Evolutionary conservation across 2,113 vertebrate genomes (phyloP).

Genomic region (Chloroceryle aenea): DNA sequence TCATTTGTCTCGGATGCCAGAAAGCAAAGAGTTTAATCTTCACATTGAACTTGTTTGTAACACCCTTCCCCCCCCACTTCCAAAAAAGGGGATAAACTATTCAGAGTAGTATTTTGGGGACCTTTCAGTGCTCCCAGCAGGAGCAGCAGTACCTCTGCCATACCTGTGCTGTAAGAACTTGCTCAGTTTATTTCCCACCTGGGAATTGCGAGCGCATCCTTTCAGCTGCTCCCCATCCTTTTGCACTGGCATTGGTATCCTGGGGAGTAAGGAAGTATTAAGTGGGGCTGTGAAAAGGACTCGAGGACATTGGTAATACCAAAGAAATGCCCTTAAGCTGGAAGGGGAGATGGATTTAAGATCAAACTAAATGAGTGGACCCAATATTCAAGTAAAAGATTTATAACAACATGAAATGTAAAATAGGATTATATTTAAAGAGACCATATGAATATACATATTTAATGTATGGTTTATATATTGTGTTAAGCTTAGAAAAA

Average conservation of each 20-base stretch:
- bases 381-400: background rate
- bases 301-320: background rate
- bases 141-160: background rate
- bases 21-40: background rate
- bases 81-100: background rate
- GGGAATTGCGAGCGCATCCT: background rate
- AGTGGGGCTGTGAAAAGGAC: background rate
- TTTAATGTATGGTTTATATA: background rate
- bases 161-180: background rate
- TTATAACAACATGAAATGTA: background rate
- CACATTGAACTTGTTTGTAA: background rate
- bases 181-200: background rate
- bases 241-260: background rate
- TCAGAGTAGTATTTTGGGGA: background rate
- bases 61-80: background rate
- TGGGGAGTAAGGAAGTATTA: background rate
- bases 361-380: background rate
- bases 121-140: background rate
- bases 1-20: background rate
- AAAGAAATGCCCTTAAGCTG: background rate
- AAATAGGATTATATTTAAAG: slow-evolving; percentile 2
- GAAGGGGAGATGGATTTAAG: background rate
- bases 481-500: slow-evolving; percentile 19
- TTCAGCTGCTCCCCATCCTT: background rate
- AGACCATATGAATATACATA: background rate